phyloP scores from a whole-genome alignment of 2,113 vertebrate species.

The Marmota flaviventris region DNA sequence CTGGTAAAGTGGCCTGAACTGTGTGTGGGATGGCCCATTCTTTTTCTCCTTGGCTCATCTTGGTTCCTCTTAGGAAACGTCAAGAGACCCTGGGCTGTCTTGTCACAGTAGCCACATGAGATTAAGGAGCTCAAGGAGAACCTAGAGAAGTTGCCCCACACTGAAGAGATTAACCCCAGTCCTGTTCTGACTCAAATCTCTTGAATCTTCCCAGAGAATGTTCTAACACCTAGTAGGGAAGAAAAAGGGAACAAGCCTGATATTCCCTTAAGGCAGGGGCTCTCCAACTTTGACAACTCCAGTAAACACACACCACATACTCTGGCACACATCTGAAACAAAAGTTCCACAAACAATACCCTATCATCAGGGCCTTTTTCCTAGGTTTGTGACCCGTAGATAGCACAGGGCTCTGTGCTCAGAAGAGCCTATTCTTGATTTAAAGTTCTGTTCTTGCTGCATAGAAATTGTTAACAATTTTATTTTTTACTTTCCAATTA shows the following conservation, averaged over 20 bases:
- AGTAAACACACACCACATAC: background rate
- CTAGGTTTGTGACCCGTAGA: background rate
- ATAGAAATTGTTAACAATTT: conserved; percentile 16
- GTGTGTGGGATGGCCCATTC: background rate
- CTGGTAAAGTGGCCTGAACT: background rate
- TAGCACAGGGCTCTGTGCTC: background rate
- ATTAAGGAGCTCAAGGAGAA: background rate
- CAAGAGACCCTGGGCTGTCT: background rate
- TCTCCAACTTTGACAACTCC: background rate
- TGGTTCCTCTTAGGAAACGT: background rate
- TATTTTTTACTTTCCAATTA: background rate
- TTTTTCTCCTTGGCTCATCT: background rate
- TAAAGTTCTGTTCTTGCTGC: background rate
- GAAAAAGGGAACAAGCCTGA: background rate
- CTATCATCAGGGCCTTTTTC: background rate
- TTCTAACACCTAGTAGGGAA: background rate
- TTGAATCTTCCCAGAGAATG: background rate
- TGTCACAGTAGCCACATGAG: background rate
- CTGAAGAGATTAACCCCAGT: background rate
- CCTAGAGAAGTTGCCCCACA: background rate
- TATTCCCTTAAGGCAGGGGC: background rate
- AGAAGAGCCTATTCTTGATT: background rate
- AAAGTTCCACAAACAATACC: background rate
- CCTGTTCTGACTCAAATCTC: background rate
- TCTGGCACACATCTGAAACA: background rate